Percentiles rank a stretch among this genome's conserved stretches.
These are phyloP conservation scores for Patiria miniata DNA, from an alignment of 35 echinoderm and acorn worm species.

Conservation along the genomic window DNA sequence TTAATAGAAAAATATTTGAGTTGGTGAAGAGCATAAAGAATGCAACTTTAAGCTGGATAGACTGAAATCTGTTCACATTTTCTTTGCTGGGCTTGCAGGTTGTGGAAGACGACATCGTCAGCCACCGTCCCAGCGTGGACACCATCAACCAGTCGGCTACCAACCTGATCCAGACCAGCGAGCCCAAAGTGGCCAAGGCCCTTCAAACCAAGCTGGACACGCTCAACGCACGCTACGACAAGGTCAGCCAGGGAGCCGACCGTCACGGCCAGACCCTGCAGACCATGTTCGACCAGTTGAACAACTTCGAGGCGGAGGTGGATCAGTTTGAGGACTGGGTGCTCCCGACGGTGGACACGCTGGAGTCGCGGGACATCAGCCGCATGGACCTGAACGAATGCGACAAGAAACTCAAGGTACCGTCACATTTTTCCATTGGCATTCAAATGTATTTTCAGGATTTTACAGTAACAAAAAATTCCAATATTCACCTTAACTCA, in stretches of 20 bases:
- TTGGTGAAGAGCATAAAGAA: no score
- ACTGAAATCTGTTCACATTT: no score
- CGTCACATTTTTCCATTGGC: no score
- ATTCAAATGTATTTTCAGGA: no score
- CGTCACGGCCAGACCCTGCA: constrained; percentile 68
- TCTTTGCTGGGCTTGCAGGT: constrained; percentile 35
- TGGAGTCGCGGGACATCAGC: constrained; percentile 65
- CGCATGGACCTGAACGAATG: constrained; percentile 39
- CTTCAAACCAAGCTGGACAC: constrained; percentile 80
- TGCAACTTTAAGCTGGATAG: no score
- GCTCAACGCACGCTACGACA: constrained; percentile 82
- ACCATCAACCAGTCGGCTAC: constrained; percentile 51
- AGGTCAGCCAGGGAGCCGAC: constrained; percentile 49
- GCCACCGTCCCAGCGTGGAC: constrained; percentile 79
- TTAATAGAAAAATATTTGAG: no score
- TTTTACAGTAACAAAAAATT: no score
- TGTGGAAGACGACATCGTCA: constrained; percentile 78
- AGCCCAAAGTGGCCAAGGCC: constrained; percentile 75
- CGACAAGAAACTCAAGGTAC: constrained; percentile 92
- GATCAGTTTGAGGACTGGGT: constrained; percentile 94
- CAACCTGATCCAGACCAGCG: constrained; percentile 76
- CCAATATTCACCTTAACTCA: no score
- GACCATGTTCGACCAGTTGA: constrained; percentile 71
- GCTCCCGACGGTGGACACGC: constrained; percentile 73
- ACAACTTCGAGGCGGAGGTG: constrained; percentile 86